These are phyloP conservation scores for Altica lythri DNA, from an alignment of 2,888 invertebrate genomes.

Conservation along the genomic window DNA sequence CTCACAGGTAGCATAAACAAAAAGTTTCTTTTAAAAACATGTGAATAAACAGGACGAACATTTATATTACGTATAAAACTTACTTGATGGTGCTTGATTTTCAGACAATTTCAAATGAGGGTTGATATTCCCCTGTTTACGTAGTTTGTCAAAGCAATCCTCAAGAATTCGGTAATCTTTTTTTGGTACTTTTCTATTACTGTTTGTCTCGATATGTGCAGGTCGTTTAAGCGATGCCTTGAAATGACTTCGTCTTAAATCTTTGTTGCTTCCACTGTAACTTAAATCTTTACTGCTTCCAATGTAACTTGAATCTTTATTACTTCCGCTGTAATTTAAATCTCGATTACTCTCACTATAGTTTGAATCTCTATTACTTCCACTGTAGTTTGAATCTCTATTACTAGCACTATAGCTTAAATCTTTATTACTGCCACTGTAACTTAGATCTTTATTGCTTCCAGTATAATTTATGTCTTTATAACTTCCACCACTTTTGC, in stretches of 20 bases:
- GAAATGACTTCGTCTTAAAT: no score
- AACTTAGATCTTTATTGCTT: background rate
- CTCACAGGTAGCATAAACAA: no score
- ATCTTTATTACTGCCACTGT: background rate
- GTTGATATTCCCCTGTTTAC: background rate
- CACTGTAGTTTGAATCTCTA: background rate
- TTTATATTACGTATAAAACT: background rate
- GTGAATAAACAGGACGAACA: background rate
- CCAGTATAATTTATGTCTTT: background rate
- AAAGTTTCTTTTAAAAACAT: no score
- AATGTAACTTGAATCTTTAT: background rate
- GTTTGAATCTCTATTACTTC: background rate
- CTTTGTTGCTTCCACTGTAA: background rate
- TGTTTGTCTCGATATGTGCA: background rate
- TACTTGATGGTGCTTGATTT: background rate
- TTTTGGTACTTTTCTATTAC: background rate
- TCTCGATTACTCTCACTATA: background rate
- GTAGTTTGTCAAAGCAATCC: background rate
- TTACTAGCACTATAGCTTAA: background rate
- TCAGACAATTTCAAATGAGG: background rate
- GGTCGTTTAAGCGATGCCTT: background rate
- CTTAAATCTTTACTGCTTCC: background rate
- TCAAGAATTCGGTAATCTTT: background rate
- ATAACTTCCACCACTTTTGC: no score
- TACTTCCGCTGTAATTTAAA: background rate